A percentile compares a stretch with the other conserved stretches of the same genome.
These are phyloP conservation scores for Ectobius pallidus DNA, from an alignment of 2,888 invertebrate genomes.

Conservation along the genomic window DNA sequence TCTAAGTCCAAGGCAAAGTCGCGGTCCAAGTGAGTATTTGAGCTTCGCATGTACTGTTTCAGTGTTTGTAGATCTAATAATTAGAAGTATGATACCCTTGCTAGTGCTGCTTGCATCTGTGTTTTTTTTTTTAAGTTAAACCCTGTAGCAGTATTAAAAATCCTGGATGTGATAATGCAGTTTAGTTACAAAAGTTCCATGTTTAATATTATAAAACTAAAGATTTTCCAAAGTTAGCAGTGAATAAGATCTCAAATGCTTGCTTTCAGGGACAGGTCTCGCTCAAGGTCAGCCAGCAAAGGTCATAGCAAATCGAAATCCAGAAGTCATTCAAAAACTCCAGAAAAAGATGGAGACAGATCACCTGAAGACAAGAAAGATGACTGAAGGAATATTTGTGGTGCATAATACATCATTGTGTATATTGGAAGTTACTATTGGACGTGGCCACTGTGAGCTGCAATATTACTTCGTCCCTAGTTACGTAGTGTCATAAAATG, in stretches of 20 bases:
- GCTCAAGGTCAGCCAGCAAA: conserved; percentile 73
- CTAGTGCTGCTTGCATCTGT: too few relatives aligned
- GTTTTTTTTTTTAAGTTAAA: not conserved
- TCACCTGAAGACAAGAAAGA: conserved; percentile 38
- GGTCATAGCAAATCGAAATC: conserved; percentile 56
- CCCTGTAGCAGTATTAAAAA: not conserved
- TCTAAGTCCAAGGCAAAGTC: conserved; percentile 58
- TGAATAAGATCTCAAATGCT: too few relatives aligned
- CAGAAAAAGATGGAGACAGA: conserved; percentile 36
- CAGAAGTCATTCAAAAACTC: conserved; percentile 38
- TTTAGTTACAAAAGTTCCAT: too few relatives aligned
- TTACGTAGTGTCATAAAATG: not conserved
- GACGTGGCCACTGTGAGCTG: conserved; percentile 2
- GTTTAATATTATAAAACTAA: too few relatives aligned
- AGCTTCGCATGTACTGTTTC: conserved; percentile 2
- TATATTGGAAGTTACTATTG: conserved; percentile 11
- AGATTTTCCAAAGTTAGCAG: too few relatives aligned
- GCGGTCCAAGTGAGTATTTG: conserved; percentile 41
- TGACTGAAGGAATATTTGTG: conserved; percentile 30
- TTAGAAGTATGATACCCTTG: too few relatives aligned
- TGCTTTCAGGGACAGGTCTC: conserved; percentile 52
- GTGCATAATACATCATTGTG: conserved; percentile 12
- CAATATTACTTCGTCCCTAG: conserved; percentile 14
- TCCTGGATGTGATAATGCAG: too few relatives aligned
- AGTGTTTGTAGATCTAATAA: not conserved